Conservation (phyloP, 2,113 vertebrate genomes). For the Atractosteus spatula region DNA sequence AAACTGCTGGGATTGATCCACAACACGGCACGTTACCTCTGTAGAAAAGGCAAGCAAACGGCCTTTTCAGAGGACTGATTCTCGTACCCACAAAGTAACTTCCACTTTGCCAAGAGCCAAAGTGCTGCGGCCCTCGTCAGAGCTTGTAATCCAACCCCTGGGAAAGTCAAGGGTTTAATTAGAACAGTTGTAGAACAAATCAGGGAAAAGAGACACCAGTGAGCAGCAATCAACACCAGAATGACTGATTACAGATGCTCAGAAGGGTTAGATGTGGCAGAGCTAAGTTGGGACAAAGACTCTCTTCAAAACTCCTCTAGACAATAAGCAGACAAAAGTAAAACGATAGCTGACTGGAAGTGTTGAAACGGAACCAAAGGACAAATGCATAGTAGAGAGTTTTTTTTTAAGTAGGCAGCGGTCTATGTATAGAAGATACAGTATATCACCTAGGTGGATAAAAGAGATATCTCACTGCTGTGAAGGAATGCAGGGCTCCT, state of each 20-base stretch:
- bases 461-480: conserved; percentile 34
- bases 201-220: conserved; percentile 26
- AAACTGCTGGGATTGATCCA: conserved; percentile 11
- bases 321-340: conserved; percentile 11
- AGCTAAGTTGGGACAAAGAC: conserved; percentile 13
- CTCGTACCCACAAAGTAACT: conserved; percentile 5
- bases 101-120: conserved; percentile 7
- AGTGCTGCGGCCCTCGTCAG: conserved; percentile 9
- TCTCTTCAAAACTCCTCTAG: neutral
- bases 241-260: conserved; percentile 21
- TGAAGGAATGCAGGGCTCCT: conserved; percentile 18
- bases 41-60: conserved; percentile 20
- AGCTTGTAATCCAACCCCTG: conserved; percentile 31
- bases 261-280: conserved; percentile 11
- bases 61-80: neutral
- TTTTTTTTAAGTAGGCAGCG: conserved; percentile 25
- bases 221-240: conserved; percentile 19
- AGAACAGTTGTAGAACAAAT: conserved; percentile 39
- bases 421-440: conserved; percentile 61
- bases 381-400: neutral
- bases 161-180: conserved; percentile 36
- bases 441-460: conserved; percentile 44
- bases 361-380: neutral
- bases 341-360: conserved; percentile 2
- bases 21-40: conserved; percentile 21